phyloP scores from a whole-genome alignment of 2,888 invertebrate genomes.

The Campopleginae sp. region DNA sequence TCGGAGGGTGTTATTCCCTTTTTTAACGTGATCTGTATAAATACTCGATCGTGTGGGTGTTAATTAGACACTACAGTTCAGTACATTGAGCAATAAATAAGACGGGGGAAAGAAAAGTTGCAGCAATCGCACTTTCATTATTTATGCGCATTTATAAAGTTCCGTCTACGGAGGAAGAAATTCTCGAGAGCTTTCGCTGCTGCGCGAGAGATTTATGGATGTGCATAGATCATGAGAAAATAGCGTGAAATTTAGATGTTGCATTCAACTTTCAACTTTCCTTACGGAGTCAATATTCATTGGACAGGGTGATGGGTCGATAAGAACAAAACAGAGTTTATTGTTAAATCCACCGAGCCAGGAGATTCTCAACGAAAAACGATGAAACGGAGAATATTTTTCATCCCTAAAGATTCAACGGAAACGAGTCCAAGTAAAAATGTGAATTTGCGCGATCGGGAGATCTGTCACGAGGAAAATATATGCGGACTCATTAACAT shows the following conservation, averaged over 20 bases:
- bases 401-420: not conserved
- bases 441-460: not conserved
- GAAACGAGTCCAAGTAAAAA: not conserved
- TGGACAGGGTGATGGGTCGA: not conserved
- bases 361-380: not conserved
- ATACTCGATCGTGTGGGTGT: not conserved
- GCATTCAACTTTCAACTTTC: not conserved
- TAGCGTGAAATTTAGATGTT: not conserved
- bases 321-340: not conserved
- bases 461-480: not conserved
- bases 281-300: not conserved
- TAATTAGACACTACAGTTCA: not conserved
- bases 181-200: not conserved
- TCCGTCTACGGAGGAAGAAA: not conserved
- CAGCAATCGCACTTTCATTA: not conserved
- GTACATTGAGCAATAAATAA: not conserved
- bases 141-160: slow-evolving; percentile 4
- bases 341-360: not conserved
- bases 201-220: not conserved
- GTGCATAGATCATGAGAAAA: slow-evolving; percentile 3
- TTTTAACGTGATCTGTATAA: not conserved
- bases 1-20: not conserved
- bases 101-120: not conserved
- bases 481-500: not conserved
- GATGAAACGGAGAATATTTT: too few relatives aligned